Evolutionary conservation across 2,113 vertebrate genomes (phyloP).

Genomic region (Pionites leucogaster): DNA sequence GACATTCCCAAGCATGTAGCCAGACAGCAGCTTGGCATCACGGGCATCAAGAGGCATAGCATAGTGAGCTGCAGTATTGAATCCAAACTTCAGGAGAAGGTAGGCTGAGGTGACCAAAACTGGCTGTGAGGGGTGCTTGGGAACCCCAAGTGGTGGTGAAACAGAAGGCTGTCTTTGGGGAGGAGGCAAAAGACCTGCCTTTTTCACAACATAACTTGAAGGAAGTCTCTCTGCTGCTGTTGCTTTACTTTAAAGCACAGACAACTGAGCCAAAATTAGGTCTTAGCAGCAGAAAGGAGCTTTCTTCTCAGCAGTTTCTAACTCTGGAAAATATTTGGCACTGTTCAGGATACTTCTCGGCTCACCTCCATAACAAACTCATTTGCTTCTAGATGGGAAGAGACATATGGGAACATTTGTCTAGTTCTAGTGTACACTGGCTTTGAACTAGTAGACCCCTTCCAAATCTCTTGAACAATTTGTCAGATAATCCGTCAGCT

Average conservation of each 20-base stretch:
- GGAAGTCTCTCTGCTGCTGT: neutral
- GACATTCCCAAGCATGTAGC: neutral
- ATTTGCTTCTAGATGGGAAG: slow-evolving; percentile 5
- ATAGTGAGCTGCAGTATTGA: neutral
- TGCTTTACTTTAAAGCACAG: neutral
- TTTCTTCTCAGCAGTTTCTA: slow-evolving; percentile 15
- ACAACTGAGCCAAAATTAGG: neutral
- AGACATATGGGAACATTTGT: neutral
- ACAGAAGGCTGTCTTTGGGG: neutral
- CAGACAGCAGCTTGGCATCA: neutral
- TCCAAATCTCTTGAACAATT: slow-evolving; percentile 35
- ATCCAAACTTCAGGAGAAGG: neutral
- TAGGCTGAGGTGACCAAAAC: neutral
- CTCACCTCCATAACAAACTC: slow-evolving; percentile 17
- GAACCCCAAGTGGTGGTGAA: neutral
- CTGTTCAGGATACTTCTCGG: neutral
- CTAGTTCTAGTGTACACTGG: neutral
- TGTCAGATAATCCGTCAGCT: neutral
- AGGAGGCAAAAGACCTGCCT: neutral
- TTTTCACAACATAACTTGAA: neutral
- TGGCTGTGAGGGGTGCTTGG: neutral
- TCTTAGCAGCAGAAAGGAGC: neutral
- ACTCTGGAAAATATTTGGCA: slow-evolving; percentile 33
- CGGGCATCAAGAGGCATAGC: accelerated
- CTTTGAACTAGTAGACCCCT: neutral